Conservation (phyloP, 2,797 vertebrate genomes). For the Alca torda region DNA sequence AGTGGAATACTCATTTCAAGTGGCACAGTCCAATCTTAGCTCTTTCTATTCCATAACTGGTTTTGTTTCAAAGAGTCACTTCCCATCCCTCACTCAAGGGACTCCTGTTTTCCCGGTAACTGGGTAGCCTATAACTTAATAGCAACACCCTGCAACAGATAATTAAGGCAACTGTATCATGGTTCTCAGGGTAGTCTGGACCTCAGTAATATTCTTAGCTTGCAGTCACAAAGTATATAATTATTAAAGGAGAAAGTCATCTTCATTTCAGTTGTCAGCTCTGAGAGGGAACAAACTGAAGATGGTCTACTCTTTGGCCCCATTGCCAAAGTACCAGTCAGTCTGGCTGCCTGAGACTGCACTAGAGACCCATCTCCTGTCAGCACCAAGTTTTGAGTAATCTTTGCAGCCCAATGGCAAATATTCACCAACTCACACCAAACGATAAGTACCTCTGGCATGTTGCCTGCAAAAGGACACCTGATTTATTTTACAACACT, state of each 20-base stretch:
- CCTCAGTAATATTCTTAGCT: neutral
- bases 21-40: neutral
- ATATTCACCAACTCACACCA: neutral
- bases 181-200: neutral
- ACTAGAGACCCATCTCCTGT: neutral
- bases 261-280: neutral
- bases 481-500: neutral
- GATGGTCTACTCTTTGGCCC: neutral
- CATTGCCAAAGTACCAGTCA: neutral
- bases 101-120: neutral
- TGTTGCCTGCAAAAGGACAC: neutral
- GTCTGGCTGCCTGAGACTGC: neutral
- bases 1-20: neutral
- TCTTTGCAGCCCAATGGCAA: neutral
- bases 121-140: neutral
- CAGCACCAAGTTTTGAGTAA: neutral
- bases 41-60: neutral
- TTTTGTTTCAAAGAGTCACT: neutral
- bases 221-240: neutral
- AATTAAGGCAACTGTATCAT: neutral
- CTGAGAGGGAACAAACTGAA: neutral
- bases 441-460: neutral
- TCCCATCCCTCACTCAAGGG: neutral
- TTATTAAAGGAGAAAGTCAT: neutral
- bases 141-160: neutral